Conservation (phyloP, 2,888 invertebrate genomes). For the Orchesellides sinensis region DNA sequence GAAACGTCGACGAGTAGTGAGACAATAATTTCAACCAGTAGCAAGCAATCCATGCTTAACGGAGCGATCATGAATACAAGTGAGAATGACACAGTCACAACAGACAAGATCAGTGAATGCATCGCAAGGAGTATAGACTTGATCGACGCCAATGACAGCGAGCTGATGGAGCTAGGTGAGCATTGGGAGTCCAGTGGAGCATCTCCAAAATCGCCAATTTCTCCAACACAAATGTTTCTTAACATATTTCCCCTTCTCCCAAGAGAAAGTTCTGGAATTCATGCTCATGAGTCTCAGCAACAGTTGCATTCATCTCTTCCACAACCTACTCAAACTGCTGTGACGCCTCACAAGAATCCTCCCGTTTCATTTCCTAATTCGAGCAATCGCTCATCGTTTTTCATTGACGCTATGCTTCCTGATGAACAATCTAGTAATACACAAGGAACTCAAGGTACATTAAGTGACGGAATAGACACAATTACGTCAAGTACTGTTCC, state of each 20-base stretch:
- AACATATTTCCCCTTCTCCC: constrained; percentile 74
- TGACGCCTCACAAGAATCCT: not conserved
- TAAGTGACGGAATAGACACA: not conserved
- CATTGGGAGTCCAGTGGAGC: constrained; percentile 70
- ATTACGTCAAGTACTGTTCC: not conserved
- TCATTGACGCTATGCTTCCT: constrained; percentile 74
- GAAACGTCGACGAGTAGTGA: no score
- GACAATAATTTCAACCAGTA: no score
- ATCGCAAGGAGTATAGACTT: constrained; percentile 74
- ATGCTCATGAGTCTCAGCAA: constrained; percentile 16
- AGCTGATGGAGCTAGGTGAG: constrained; percentile 72
- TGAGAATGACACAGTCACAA: constrained; percentile 6
- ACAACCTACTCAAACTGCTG: not conserved
- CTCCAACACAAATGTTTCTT: constrained; percentile 74
- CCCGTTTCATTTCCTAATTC: constrained; percentile 15
- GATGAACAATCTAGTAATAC: constrained; percentile 63
- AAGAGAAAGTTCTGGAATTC: constrained; percentile 66
- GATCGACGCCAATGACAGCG: constrained; percentile 72
- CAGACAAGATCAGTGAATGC: constrained; percentile 74
- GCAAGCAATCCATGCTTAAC: no score
- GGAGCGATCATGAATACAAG: constrained; percentile 11
- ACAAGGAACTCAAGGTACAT: not conserved
- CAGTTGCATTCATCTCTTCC: not conserved
- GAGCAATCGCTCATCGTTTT: constrained; percentile 67
- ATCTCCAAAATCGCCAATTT: constrained; percentile 74